Percentiles rank a stretch among this genome's conserved stretches.
phyloP scores from a whole-genome alignment of 1,140 invertebrate species.

The Orchesella cincta region DNA sequence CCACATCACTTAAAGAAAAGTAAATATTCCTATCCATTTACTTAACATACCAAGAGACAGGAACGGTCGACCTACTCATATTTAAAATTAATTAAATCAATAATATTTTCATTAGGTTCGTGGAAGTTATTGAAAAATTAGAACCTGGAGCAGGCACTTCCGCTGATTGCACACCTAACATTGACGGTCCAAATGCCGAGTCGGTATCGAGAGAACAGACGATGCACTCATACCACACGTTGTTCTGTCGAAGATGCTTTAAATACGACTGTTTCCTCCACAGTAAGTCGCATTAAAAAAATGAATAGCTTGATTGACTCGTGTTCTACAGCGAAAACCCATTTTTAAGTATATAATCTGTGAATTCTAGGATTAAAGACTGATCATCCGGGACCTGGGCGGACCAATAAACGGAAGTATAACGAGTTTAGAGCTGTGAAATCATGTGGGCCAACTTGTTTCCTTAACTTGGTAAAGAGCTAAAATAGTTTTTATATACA shows the following conservation, averaged over 20 bases:
- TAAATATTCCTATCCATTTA: no score
- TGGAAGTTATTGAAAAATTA: conserved; percentile 79
- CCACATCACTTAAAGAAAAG: conserved; percentile 85
- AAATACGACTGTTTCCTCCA: conserved; percentile 98
- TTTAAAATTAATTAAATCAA: conserved; percentile 1
- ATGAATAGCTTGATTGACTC: neutral
- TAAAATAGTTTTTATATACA: neutral
- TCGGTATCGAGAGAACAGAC: conserved; percentile 90
- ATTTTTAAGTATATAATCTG: neutral
- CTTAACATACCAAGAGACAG: no score
- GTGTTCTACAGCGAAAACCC: neutral
- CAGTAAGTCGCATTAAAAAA: conserved; percentile 66
- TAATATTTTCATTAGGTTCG: conserved; percentile 67
- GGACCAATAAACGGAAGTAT: conserved; percentile 81
- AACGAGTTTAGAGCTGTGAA: conserved; percentile 83
- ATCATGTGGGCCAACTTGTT: conserved; percentile 85
- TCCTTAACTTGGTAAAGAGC: conserved; percentile 75
- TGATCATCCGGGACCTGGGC: conserved; percentile 82
- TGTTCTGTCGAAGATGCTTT: conserved; percentile 94
- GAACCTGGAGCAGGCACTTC: conserved; percentile 76
- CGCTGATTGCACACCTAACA: conserved; percentile 93
- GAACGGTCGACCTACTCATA: neutral
- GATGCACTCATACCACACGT: conserved; percentile 94
- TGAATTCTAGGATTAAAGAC: conserved; percentile 71
- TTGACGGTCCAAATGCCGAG: conserved; percentile 88